Conservation (phyloP, 2,797 vertebrate genomes). For the Tiaroga cobitis region DNA sequence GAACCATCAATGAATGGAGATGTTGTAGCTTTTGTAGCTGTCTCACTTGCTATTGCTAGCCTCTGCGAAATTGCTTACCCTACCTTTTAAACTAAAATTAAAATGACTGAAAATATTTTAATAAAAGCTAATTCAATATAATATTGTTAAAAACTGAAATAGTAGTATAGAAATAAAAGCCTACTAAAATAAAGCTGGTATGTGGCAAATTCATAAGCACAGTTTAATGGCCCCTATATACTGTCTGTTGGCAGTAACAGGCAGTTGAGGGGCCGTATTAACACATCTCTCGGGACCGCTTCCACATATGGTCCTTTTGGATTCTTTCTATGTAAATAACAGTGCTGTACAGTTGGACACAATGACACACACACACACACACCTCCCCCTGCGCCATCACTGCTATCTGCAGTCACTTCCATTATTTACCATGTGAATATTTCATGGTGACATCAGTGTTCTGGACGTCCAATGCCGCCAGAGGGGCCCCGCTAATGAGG, state of each 20-base stretch:
- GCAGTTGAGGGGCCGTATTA: conserved; percentile 24
- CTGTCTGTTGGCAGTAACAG: neutral
- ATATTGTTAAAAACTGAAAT: neutral
- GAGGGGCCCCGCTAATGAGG: conserved; percentile 63
- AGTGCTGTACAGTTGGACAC: conserved; percentile 39
- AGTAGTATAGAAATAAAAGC: too few relatives aligned
- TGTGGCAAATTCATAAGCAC: conserved; percentile 4
- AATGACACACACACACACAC: conserved; percentile 10
- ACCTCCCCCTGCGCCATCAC: conserved; percentile 39
- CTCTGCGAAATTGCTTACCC: neutral
- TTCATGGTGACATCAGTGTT: conserved; percentile 70
- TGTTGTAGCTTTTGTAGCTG: conserved; percentile 36
- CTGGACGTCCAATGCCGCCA: conserved; percentile 51
- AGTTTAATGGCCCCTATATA: conserved; percentile 4
- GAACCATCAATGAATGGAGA: conserved; percentile 38
- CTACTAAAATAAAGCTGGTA: neutral
- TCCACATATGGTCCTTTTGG: conserved; percentile 43
- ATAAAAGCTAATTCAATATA: neutral
- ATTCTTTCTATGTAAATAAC: conserved; percentile 18
- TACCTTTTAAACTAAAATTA: neutral
- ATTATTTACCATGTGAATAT: conserved; percentile 76
- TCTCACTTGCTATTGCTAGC: neutral
- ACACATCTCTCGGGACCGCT: conserved; percentile 49
- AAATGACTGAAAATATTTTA: neutral
- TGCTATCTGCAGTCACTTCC: conserved; percentile 56